These are phyloP conservation scores for Lepus europaeus DNA, from an alignment of 2,113 vertebrate species.

Conservation along the genomic window DNA sequence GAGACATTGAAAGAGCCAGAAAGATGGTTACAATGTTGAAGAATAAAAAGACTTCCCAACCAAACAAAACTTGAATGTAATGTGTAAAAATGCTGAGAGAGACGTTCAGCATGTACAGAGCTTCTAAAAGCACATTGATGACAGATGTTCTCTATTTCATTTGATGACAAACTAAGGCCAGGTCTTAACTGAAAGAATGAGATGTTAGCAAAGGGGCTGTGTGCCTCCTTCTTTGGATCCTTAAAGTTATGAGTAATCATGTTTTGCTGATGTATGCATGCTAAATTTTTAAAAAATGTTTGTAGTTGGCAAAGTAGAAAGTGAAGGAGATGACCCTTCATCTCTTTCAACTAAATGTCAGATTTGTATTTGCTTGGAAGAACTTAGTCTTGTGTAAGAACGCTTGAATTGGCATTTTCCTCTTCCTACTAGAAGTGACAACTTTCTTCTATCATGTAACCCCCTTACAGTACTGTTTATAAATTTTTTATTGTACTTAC, in stretches of 20 bases:
- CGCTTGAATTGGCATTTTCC: conserved; percentile 54
- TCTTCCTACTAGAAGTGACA: background rate
- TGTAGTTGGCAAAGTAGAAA: background rate
- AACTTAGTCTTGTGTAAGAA: background rate
- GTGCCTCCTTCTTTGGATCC: conserved; percentile 2
- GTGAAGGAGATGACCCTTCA: background rate
- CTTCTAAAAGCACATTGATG: background rate
- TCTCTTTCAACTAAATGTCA: background rate
- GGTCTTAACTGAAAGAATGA: background rate
- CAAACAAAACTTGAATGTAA: conserved; percentile 41
- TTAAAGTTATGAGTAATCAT: conserved; percentile 18
- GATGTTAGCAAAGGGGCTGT: background rate
- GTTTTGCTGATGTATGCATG: background rate
- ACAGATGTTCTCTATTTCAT: conserved; percentile 25
- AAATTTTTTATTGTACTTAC: background rate
- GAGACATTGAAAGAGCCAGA: background rate
- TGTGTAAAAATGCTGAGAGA: background rate
- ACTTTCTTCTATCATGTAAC: background rate
- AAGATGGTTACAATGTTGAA: background rate
- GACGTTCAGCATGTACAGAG: conserved; percentile 32
- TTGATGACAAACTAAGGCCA: conserved; percentile 37
- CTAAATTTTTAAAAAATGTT: conserved; percentile 30
- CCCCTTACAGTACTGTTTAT: background rate
- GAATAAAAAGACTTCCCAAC: conserved; percentile 24
- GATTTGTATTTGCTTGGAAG: conserved; percentile 1